Evolutionary conservation across 2,888 invertebrate genomes (phyloP).

Genomic region (Asteroscopus sphinx): DNA sequence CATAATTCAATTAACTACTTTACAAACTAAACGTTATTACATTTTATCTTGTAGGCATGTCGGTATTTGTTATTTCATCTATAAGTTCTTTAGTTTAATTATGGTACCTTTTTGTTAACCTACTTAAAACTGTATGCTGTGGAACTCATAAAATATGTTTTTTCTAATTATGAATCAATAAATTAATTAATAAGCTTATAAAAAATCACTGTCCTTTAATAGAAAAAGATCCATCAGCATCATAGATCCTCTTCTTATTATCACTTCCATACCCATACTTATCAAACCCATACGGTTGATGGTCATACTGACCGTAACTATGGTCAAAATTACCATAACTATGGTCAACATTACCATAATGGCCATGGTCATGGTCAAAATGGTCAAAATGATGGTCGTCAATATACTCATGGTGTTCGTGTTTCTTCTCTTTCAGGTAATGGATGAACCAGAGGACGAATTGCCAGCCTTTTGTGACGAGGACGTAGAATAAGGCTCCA

Average conservation of each 20-base stretch:
- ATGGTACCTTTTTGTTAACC: no score
- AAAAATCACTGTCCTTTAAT: slow-evolving; percentile 60
- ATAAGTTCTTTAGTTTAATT: no score
- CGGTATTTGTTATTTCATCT: no score
- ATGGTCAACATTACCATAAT: slow-evolving; percentile 49
- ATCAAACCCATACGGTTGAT: slow-evolving; percentile 48
- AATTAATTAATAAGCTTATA: no score
- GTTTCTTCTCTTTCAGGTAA: slow-evolving; percentile 77
- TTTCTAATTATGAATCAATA: no score
- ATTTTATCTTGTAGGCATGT: no score
- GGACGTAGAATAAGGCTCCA: slow-evolving; percentile 76
- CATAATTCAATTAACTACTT: no score
- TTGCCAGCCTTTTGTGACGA: slow-evolving; percentile 79
- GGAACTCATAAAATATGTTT: no score
- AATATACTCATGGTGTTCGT: slow-evolving; percentile 71
- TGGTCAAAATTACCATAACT: slow-evolving; percentile 51
- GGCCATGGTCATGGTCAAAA: slow-evolving; percentile 47
- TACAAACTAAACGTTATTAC: no score
- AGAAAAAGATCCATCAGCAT: slow-evolving; percentile 83
- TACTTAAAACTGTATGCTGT: no score
- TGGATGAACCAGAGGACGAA: slow-evolving; percentile 81
- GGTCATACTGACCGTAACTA: slow-evolving; percentile 45
- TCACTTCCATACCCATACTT: slow-evolving; percentile 39
- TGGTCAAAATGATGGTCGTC: slow-evolving; percentile 68
- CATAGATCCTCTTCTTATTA: slow-evolving; percentile 72